Percentiles rank a stretch among this genome's conserved stretches.
Conservation (phyloP, 2,113 vertebrate species). For the Anoplopoma fimbria region DNA sequence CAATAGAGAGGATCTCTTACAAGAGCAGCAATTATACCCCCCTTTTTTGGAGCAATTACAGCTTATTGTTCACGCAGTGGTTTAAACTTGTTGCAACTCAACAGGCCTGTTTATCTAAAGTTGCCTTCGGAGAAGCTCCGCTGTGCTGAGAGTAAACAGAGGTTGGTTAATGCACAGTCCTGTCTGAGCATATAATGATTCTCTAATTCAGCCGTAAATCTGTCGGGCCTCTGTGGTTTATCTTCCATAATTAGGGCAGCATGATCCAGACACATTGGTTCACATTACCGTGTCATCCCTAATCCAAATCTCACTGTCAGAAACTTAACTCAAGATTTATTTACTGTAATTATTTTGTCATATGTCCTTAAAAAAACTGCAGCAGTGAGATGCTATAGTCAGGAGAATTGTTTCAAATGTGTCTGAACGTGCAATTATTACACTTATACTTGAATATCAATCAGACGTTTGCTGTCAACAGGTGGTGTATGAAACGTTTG, state of each 20-base stretch:
- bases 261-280: conserved; percentile 40
- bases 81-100: conserved; percentile 48
- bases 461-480: conserved; percentile 34
- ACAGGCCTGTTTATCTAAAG: conserved; percentile 50
- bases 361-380: conserved; percentile 4
- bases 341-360: conserved; percentile 61
- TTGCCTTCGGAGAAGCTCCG: conserved; percentile 19
- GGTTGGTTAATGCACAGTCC: conserved; percentile 24
- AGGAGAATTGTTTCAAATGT: conserved; percentile 18
- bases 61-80: conserved; percentile 48
- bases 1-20: conserved; percentile 25
- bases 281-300: conserved; percentile 29
- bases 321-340: conserved; percentile 40
- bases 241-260: conserved; percentile 47
- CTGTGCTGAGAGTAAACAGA: conserved; percentile 45
- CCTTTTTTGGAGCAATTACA: conserved; percentile 32
- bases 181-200: conserved; percentile 48
- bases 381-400: background rate
- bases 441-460: conserved; percentile 33
- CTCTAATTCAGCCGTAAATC: conserved; percentile 47
- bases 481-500: background rate
- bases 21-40: conserved; percentile 32
- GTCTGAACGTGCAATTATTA: conserved; percentile 39
- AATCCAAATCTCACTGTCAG: conserved; percentile 47
- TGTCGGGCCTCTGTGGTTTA: conserved; percentile 35